A percentile compares a stretch with the other conserved stretches of the same genome.
Conservation (phyloP, 2,113 vertebrate genomes). For the Eptesicus fuscus region DNA sequence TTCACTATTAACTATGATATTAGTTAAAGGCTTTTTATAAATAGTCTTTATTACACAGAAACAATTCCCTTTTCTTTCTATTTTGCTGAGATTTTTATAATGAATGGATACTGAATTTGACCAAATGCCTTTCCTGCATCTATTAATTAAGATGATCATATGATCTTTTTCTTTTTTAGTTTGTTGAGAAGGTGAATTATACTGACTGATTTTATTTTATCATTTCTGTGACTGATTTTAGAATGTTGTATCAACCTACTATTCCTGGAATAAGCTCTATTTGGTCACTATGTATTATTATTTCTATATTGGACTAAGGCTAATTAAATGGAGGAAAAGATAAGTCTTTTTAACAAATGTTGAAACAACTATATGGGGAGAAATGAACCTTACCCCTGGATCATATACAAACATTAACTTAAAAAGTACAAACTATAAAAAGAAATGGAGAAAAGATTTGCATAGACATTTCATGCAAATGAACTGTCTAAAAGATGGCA, state of each 20-base stretch:
- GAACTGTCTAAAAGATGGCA: neutral
- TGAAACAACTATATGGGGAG: neutral
- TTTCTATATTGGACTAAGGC: neutral
- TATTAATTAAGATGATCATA: neutral
- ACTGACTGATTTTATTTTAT: neutral
- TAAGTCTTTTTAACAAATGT: neutral
- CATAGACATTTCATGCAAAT: neutral
- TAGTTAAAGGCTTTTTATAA: neutral
- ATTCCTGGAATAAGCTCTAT: neutral
- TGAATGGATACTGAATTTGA: conserved; percentile 3
- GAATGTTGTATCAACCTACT: neutral
- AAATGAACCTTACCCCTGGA: neutral
- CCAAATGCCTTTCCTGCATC: neutral
- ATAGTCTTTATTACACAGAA: neutral
- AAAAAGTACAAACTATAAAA: neutral
- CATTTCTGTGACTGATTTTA: neutral
- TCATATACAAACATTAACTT: neutral
- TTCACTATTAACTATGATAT: neutral
- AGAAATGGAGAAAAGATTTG: neutral
- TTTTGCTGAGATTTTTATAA: conserved; percentile 22
- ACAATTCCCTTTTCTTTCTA: neutral
- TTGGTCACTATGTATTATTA: neutral
- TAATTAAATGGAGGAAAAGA: conserved; percentile 12
- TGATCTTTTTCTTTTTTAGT: neutral
- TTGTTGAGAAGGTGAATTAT: neutral